Conservation (phyloP, 2,888 invertebrate genomes). For the Hartigia nigra region DNA sequence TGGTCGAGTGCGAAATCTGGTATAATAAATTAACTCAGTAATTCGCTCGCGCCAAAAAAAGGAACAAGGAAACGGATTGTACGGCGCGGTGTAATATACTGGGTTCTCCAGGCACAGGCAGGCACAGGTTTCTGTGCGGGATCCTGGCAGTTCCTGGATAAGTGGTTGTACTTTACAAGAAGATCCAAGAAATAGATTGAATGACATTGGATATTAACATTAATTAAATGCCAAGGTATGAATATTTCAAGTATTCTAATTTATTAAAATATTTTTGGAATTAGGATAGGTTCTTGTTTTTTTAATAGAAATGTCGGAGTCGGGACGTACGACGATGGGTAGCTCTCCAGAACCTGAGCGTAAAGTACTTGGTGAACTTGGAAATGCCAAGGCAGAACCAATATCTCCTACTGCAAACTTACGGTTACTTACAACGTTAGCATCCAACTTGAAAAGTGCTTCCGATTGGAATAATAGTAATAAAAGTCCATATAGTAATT, state of each 20-base stretch:
- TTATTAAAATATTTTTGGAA: neutral
- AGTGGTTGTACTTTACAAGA: neutral
- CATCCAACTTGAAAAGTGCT: slow-evolving; percentile 69
- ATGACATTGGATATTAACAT: neutral
- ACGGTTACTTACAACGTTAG: slow-evolving; percentile 75
- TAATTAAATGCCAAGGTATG: neutral
- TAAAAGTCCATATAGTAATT: slow-evolving; percentile 11
- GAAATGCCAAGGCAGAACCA: slow-evolving; percentile 68
- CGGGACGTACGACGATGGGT: neutral
- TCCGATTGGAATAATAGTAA: slow-evolving; percentile 37
- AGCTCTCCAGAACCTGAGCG: slow-evolving; percentile 63
- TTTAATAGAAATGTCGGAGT: slow-evolving; percentile 45
- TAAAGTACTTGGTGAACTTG: slow-evolving; percentile 70
- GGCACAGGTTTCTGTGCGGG: neutral
- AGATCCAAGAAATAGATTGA: neutral
- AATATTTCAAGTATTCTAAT: neutral
- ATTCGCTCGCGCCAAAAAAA: slow-evolving; percentile 16
- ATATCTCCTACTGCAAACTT: slow-evolving; percentile 77
- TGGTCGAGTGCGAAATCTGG: neutral
- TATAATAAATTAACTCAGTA: neutral
- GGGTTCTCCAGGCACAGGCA: neutral
- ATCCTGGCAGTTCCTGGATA: neutral
- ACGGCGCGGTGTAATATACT: neutral
- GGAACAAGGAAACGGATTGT: slow-evolving; percentile 19
- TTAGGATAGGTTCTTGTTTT: slow-evolving; percentile 39